phyloP scores from a whole-genome alignment of 2,113 vertebrate species.

The Edolisoma coerulescens region DNA sequence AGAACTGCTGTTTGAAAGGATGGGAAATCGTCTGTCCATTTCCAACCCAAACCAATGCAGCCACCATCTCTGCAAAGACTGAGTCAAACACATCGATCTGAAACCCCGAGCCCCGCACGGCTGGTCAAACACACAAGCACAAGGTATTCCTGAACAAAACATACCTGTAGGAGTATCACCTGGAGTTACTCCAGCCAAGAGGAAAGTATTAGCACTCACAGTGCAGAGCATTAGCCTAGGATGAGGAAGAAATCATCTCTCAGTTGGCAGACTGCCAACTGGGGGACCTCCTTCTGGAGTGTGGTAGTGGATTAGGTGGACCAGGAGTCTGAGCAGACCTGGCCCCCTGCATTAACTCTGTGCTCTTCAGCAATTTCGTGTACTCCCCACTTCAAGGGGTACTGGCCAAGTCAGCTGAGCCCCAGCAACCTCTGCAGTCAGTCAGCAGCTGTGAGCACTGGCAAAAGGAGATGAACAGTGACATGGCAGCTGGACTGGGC shows the following conservation, averaged over 20 bases:
- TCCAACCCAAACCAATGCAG: neutral
- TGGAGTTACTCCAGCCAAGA: neutral
- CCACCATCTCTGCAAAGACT: neutral
- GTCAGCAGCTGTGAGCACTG: neutral
- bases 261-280: neutral
- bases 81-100: neutral
- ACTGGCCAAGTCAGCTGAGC: neutral
- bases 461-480: neutral
- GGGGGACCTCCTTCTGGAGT: neutral
- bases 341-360: neutral
- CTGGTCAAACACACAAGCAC: neutral
- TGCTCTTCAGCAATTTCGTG: neutral
- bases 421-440: neutral
- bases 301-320: neutral
- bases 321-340: neutral
- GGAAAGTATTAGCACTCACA: neutral
- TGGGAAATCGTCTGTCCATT: neutral
- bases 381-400: neutral
- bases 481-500: neutral
- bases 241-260: neutral
- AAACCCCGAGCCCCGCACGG: fast-evolving
- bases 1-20: neutral
- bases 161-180: neutral
- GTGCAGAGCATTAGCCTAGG: neutral
- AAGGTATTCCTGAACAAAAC: neutral